Evolutionary conservation across 2,888 invertebrate genomes (phyloP), one percentile per base, ranked within the genome.

Genomic region (Rotaria macrura): DNA sequence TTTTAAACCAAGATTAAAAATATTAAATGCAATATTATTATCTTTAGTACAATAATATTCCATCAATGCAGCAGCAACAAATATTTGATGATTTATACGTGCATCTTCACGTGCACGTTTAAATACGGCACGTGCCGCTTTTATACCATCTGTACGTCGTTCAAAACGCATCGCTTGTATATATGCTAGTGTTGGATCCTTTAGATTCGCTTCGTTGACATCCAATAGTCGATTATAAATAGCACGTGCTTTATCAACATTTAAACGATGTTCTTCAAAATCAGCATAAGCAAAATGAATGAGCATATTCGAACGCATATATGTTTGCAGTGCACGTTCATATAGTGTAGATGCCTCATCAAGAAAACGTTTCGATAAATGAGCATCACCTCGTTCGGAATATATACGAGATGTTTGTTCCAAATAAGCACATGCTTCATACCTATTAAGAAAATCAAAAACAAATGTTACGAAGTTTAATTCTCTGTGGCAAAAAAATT

Each of bases 231-330:
- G 94, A 87, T 95, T 95, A 92, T 99, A 99, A 89, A 99, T 97
- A 89, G 94, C 94, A 91, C 97, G 97, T 23, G 94, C 97, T 93
- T 96, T 97, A 88, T 97, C 96, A 90, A 96, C 96, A 90, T 97
- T 96, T 90, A 97, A 93, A 57, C 97, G 92, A 83, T 96, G 95
- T 91, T 99, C 99, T 91, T 99, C 98, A 89, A 97, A 99, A 91
- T 99, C 99, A 0, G 98, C 97, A 90, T 97, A 97, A 0, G 98
- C 97, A 92, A 99, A 99, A 91, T 98, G 97, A 38, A 99, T 91
- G 84, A 99, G 92, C 91, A 96, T 95, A 90, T 96, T 97, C 87
- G 95, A 95, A 87, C 95, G 95, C 86, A 99, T 92, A 0, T 97
- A 93, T 0, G 95, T 94, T 85, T 93, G 94, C 1, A 96, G 96